Base-by-base conservation (phyloP, 2,797 vertebrate genomes). In the Dendrocincla tyrannina region DNA sequence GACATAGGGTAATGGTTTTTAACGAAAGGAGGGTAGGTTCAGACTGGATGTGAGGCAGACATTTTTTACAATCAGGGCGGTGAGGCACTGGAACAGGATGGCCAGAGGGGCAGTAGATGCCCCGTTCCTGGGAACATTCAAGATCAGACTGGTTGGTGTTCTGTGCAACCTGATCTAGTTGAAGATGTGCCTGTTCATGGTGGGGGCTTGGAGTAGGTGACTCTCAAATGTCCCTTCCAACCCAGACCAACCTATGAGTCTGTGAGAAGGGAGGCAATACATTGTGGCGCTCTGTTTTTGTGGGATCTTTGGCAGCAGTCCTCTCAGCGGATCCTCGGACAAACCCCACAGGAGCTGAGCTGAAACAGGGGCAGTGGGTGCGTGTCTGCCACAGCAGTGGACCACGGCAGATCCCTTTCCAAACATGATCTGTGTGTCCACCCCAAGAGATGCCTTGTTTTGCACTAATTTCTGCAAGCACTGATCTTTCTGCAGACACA, bases 301-400 rank as follows among this genome's bases (percentile, higher is more conserved):
- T 28, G 49, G 49, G 52, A 1, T 17, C 64, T 49, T 39, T 28
- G 49, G 30, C 13, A 14, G 5, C 1, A 9, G 18, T 20, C 6
- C 13, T 18, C 9, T 72, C 33, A 19, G 33, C 7, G 6, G 13
- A 35, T 72, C 33, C 17, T 13, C 39, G 32, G 46, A 47, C 22
- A 78, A 78, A 41, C 9, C 18, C 22, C 25, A 28, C 0, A 41
- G 46, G 52, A 66, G 27, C 22, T 10, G 35, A 42, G 27, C 27
- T n/a, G 49, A 39, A 50, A n/a, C 5, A 30, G 19, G 0, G 0
- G 35, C 11, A 5, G 1, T 4, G 24, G 47, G 8, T 25, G 18
- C 1, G 1, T 2, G 2, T 59, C 62, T 7, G 2, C 5, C 14
- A 19, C 23, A 19, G 72, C 16, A 5, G 13, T 7, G 11, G 25